Conservation (phyloP, 2,113 vertebrate genomes). For the Camelus bactrianus region DNA sequence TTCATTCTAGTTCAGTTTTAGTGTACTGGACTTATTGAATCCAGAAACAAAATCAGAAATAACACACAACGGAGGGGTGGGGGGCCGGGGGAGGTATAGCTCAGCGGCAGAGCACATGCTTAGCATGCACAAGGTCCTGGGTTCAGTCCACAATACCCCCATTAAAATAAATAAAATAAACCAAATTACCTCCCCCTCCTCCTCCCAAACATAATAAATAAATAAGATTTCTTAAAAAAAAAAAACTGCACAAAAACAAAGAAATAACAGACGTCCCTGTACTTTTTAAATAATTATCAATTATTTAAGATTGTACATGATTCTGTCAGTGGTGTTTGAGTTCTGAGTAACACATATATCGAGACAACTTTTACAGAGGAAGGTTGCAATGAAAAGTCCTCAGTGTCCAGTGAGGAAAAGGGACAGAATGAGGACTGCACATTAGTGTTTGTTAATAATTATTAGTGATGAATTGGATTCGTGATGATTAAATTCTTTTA, state of each 20-base stretch:
- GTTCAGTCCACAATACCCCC: no score
- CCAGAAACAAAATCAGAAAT: not conserved
- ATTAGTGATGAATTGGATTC: not conserved
- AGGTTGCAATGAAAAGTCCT: not conserved
- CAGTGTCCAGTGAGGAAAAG: not conserved
- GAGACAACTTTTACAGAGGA: not conserved
- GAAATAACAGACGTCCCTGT: not conserved
- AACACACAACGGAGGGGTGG: not conserved
- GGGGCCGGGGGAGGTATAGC: no score
- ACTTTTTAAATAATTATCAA: constrained; percentile 21
- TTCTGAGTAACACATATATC: not conserved
- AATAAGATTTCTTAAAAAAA: no score
- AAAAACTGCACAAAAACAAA: not conserved
- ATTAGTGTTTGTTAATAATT: not conserved
- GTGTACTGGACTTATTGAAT: not conserved
- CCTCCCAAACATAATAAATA: no score
- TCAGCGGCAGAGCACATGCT: no score
- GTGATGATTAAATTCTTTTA: not conserved
- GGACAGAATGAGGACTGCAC: not conserved
- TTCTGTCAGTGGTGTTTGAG: not conserved
- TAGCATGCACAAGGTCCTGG: no score
- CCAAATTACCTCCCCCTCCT: no score
- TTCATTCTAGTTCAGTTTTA: constrained; percentile 2
- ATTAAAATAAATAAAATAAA: no score
- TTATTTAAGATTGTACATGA: not conserved